Conservation (phyloP, 2,113 vertebrate species). For the Mormoops blainvillei region DNA sequence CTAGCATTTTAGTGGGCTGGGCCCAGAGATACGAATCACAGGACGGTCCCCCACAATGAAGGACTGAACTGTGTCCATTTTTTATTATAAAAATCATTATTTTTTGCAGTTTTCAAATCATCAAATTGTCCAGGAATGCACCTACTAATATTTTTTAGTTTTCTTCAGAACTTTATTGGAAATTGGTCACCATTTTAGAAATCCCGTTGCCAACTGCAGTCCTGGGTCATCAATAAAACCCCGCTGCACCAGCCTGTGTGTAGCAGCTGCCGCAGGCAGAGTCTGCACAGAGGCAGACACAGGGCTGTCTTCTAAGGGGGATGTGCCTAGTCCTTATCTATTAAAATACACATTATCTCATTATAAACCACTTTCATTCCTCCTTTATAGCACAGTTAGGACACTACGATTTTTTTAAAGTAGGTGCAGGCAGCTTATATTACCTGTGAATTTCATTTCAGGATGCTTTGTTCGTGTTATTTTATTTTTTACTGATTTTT, state of each 20-base stretch:
- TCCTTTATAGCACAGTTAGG: not conserved
- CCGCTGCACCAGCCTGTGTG: fast-evolving
- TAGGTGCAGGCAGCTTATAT: not conserved
- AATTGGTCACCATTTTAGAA: not conserved
- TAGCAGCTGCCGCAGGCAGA: not conserved
- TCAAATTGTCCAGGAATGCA: not conserved
- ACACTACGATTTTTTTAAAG: not conserved
- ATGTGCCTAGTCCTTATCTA: no score
- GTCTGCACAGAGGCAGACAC: not conserved
- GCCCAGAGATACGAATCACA: not conserved
- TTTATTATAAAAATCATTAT: not conserved
- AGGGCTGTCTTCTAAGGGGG: not conserved
- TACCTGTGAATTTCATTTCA: not conserved
- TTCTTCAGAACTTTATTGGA: not conserved
- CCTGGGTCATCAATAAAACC: no score
- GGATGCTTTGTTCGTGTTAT: not conserved
- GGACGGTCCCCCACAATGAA: not conserved
- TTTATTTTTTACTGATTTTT: not conserved
- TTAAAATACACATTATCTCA: not conserved
- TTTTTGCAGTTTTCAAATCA: not conserved
- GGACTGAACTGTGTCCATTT: not conserved
- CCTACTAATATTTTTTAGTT: not conserved
- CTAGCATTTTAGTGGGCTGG: not conserved
- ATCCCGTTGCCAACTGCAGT: not conserved
- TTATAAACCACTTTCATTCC: not conserved